phyloP scores from a whole-genome alignment of 2,888 invertebrate genomes.

The Cataglyphis livida region DNA sequence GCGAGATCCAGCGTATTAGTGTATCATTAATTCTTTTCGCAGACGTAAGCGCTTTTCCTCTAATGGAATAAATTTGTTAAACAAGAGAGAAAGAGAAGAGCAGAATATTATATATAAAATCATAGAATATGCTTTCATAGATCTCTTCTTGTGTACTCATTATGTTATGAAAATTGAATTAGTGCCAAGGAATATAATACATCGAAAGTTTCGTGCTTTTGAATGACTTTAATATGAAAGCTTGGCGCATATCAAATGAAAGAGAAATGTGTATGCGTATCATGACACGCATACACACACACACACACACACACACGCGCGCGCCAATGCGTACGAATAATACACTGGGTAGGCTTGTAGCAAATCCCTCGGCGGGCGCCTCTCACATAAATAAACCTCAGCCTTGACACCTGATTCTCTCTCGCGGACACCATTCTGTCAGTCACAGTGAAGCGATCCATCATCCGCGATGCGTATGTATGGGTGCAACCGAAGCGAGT shows the following conservation, averaged over 20 bases:
- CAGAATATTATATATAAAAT: not conserved
- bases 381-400: constrained; percentile 71
- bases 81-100: not conserved
- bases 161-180: not conserved
- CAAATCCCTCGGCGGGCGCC: constrained; percentile 10
- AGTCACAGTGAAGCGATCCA: constrained; percentile 63
- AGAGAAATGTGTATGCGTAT: not conserved
- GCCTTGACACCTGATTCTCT: constrained; percentile 74
- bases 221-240: constrained; percentile 7
- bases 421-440: constrained; percentile 59
- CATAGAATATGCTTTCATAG: not conserved
- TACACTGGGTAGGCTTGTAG: not conserved
- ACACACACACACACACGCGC: not conserved
- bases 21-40: constrained; percentile 7
- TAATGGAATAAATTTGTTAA: constrained; percentile 21
- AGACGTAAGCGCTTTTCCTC: not conserved
- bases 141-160: not conserved
- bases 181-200: not conserved
- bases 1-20: not conserved
- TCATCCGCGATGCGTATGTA: constrained; percentile 53
- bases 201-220: not conserved
- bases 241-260: not conserved
- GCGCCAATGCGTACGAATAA: not conserved
- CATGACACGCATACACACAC: not conserved
- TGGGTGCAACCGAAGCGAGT: not conserved